Conservation (phyloP, 2,113 vertebrate species). For the Rhinoderma darwinii region DNA sequence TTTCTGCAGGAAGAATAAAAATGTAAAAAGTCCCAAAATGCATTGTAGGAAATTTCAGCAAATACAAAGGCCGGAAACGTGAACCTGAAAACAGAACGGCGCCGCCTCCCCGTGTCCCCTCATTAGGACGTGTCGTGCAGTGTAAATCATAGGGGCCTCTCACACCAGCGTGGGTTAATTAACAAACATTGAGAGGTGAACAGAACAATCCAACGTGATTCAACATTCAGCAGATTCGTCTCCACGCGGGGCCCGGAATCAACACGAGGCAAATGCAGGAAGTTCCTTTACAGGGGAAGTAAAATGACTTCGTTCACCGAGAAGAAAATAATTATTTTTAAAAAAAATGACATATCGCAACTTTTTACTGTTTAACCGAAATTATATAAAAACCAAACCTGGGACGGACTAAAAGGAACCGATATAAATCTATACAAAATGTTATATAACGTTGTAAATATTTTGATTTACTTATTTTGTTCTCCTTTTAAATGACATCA, state of each 20-base stretch:
- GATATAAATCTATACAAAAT: too few relatives aligned
- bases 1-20: constrained; percentile 7
- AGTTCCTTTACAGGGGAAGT: too few relatives aligned
- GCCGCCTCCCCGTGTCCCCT: neutral
- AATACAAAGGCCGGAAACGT: neutral
- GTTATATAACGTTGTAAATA: too few relatives aligned
- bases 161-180: neutral
- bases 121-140: neutral
- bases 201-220: neutral
- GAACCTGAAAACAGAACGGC: neutral
- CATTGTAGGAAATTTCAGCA: neutral
- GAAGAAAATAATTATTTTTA: too few relatives aligned
- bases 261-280: neutral
- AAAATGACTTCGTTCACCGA: too few relatives aligned
- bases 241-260: neutral
- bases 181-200: neutral
- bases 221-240: neutral
- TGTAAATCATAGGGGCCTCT: neutral
- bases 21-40: neutral
- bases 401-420: too few relatives aligned
- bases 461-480: too few relatives aligned
- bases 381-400: too few relatives aligned
- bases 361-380: too few relatives aligned
- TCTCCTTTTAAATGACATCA: too few relatives aligned
- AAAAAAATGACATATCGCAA: too few relatives aligned